These are phyloP conservation scores for Gila robusta DNA, from an alignment of 2,797 vertebrate genomes.

Conservation along the genomic window DNA sequence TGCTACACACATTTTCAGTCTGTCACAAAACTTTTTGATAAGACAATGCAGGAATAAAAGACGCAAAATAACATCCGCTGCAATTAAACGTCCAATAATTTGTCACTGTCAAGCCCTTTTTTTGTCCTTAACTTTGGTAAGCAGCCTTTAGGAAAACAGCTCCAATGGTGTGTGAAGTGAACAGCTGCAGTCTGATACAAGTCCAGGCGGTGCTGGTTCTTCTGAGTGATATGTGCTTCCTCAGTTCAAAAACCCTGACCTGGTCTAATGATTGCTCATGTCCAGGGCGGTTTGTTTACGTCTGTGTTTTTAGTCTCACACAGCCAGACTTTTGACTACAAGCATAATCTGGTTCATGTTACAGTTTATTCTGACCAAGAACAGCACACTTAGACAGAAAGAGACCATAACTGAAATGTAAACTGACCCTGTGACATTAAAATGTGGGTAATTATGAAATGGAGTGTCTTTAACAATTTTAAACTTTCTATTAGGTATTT, in stretches of 20 bases:
- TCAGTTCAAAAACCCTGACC: slow-evolving; percentile 40
- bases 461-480: background rate
- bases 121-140: slow-evolving; percentile 22
- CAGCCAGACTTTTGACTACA: background rate
- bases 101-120: slow-evolving; percentile 29
- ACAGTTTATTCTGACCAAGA: background rate
- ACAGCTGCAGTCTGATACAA: slow-evolving; percentile 39
- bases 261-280: slow-evolving; percentile 39
- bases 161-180: slow-evolving; percentile 49
- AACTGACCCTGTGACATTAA: background rate
- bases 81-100: slow-evolving; percentile 10
- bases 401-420: background rate
- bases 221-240: slow-evolving; percentile 34
- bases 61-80: slow-evolving; percentile 2
- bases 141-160: slow-evolving; percentile 37
- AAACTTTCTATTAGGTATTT: background rate
- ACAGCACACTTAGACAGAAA: background rate
- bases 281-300: slow-evolving; percentile 15
- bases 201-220: background rate
- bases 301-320: slow-evolving; percentile 26
- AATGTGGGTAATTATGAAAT: background rate
- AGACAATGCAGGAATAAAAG: slow-evolving; percentile 10
- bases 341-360: background rate
- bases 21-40: slow-evolving; percentile 25
- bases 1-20: background rate